Evolutionary conservation across 2,888 invertebrate species (phyloP).

Genomic region (Trissoscelio sp.): DNA sequence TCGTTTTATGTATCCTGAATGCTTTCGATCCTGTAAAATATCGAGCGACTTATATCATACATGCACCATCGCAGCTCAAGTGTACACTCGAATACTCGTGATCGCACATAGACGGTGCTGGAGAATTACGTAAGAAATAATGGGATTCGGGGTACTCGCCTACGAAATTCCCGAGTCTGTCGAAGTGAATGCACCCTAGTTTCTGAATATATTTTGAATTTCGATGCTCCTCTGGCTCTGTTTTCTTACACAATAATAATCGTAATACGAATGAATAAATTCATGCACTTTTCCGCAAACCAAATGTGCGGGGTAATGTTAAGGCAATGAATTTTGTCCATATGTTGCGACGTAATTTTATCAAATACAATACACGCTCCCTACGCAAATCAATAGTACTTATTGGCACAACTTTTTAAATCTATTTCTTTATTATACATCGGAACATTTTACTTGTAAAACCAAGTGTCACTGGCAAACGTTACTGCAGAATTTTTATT

Average conservation of each 20-base stretch:
- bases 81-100: constrained; percentile 51
- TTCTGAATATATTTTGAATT: constrained; percentile 64
- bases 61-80: constrained; percentile 72
- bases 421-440: neutral
- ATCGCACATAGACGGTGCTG: constrained; percentile 58
- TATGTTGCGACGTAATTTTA: constrained; percentile 32
- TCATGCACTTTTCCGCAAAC: constrained; percentile 49
- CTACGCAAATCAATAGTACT: neutral
- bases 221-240: constrained; percentile 64
- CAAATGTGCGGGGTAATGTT: constrained; percentile 33
- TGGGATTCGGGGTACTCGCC: constrained; percentile 58
- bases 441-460: too few relatives aligned
- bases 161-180: constrained; percentile 59
- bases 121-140: constrained; percentile 68
- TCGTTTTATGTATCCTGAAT: constrained; percentile 80
- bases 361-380: constrained; percentile 1
- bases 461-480: too few relatives aligned
- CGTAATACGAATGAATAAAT: constrained; percentile 63
- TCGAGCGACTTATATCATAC: constrained; percentile 78
- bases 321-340: constrained; percentile 46
- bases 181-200: constrained; percentile 56
- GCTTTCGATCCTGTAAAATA: constrained; percentile 79
- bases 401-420: constrained; percentile 10
- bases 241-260: constrained; percentile 63
- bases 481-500: too few relatives aligned